Evolutionary conservation across 2,113 vertebrate species (phyloP), one percentile per base, ranked within the genome.

Genomic region (Scatophagus argus): DNA sequence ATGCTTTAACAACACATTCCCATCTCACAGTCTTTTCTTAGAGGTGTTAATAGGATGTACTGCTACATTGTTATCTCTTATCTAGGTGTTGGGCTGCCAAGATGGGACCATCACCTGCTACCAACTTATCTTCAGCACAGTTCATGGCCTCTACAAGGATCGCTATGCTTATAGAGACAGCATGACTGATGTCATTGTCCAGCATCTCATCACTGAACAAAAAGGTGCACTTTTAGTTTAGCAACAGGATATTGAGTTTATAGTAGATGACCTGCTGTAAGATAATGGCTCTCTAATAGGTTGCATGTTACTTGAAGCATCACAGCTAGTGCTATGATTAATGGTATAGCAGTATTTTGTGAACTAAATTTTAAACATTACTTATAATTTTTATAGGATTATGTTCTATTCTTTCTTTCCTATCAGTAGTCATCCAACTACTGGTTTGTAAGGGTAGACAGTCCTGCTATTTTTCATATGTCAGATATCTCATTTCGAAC

Each of bases 151-250:
- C 16, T 99, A 99, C 58, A 99, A 98, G 62, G 97, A 99, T 89
- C 95, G 97, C 66, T 99, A 99, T 0, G 98, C 98, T 60, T 99
- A 97, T 84, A 95, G 98, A 83, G 98, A 99, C 89, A 97, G 88
- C 92, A 99, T 99, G 97, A 99, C 98, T 0, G 97, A 99, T 8
- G 98, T 99, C 31, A 98, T 99, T 19, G 97, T 99, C 25, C 98
- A 99, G 63, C 97, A 99, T 68, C 96, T 99, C 84, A 99, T 98
- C 93, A 98, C 97, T 0, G 97, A 98, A 23, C 96, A 98, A 43
- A 99, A 98, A 94, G 97, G 94, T 95, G 73, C 29, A 8, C 7
- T 56, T 69, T 79, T 74, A 52, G 25, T 64, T 34, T 4, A 31
- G 19, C 27, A 25, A 47, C 39, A 61, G 16, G 34, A 38, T 55